These are phyloP conservation scores for Centropristis striata DNA, from an alignment of 2,113 vertebrate species.

Conservation along the genomic window DNA sequence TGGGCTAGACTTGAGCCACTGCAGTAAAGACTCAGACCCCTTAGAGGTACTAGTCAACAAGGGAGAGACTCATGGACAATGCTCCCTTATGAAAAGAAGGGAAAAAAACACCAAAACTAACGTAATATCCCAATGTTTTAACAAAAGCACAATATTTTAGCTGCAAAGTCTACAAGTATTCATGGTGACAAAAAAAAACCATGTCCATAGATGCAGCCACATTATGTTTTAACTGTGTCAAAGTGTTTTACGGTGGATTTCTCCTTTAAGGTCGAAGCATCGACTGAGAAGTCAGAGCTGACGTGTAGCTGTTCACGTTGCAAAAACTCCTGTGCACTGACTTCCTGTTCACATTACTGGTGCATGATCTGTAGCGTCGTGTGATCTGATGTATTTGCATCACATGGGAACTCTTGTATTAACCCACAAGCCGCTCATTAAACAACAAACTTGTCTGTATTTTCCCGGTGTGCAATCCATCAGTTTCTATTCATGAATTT, in stretches of 20 bases:
- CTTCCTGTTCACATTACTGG: slow-evolving; percentile 45
- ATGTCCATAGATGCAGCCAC: too few species aligned
- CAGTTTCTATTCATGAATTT: slow-evolving; percentile 12
- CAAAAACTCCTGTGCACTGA: slow-evolving; percentile 15
- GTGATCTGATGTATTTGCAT: slow-evolving; percentile 27
- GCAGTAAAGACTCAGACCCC: too few species aligned
- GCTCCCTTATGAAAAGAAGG: background rate
- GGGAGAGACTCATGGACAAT: background rate
- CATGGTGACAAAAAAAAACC: background rate
- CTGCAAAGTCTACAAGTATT: background rate
- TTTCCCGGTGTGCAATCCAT: slow-evolving; percentile 14
- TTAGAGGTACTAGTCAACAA: too few species aligned
- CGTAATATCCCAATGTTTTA: background rate
- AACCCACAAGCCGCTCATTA: slow-evolving; percentile 30
- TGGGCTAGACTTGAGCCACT: too few species aligned
- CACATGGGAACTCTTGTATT: slow-evolving; percentile 31
- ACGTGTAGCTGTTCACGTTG: slow-evolving; percentile 32
- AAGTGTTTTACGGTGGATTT: slow-evolving; percentile 56
- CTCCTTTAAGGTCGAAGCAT: slow-evolving; percentile 26
- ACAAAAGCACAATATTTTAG: background rate
- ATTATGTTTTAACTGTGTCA: background rate
- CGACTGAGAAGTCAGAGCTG: slow-evolving; percentile 13
- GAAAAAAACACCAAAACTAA: background rate
- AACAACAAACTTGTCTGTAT: slow-evolving; percentile 17
- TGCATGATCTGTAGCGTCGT: slow-evolving; percentile 58